Evolutionary conservation across 2,888 invertebrate species (phyloP).

Genomic region (Carcina quercana): DNA sequence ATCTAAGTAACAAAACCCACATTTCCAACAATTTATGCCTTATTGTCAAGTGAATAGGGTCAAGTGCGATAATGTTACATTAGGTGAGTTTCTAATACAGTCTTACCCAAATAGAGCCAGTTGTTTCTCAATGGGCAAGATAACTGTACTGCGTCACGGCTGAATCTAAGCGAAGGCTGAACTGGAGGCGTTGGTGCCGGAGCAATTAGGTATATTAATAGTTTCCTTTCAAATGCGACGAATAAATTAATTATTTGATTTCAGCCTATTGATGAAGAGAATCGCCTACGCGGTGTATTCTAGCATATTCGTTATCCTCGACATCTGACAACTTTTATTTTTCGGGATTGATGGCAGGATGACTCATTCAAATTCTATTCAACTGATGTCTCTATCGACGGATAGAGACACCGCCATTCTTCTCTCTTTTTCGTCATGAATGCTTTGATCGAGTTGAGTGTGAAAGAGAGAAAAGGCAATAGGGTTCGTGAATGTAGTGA

Average conservation of each 20-base stretch:
- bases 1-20: constrained; percentile 3
- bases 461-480: too few relatives aligned
- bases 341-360: too few relatives aligned
- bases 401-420: too few relatives aligned
- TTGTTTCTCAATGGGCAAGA: constrained; percentile 47
- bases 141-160: constrained; percentile 53
- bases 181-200: constrained; percentile 58
- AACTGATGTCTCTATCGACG: too few relatives aligned
- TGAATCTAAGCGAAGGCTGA: constrained; percentile 63
- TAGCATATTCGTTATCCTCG: too few relatives aligned
- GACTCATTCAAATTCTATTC: too few relatives aligned
- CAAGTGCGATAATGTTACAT: constrained; percentile 41
- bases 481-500: too few relatives aligned
- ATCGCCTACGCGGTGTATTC: constrained; percentile 8
- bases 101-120: constrained; percentile 53
- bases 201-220: constrained; percentile 61
- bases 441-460: too few relatives aligned
- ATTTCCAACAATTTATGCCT: constrained; percentile 29
- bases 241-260: constrained; percentile 30
- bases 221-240: constrained; percentile 64
- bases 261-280: constrained; percentile 7
- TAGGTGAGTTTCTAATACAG: constrained; percentile 48
- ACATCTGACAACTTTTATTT: too few relatives aligned
- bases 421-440: too few relatives aligned
- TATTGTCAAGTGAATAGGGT: constrained; percentile 38